Conservation (phyloP, 2,888 invertebrate species). For the Drosophila prostipennis region DNA sequence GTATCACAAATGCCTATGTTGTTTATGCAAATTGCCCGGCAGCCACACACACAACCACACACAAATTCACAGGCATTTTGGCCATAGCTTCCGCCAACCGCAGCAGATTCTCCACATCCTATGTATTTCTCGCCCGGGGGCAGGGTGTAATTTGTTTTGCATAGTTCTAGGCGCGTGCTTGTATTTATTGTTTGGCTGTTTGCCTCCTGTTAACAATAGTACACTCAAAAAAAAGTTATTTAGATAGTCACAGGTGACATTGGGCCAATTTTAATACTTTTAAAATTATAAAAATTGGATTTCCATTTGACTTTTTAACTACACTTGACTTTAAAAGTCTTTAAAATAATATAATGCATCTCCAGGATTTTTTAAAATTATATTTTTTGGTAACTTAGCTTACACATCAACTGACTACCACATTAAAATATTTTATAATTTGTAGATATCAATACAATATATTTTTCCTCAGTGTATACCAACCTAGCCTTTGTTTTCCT, state of each 20-base stretch:
- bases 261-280: not conserved
- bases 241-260: not conserved
- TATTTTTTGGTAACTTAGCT: too few species aligned
- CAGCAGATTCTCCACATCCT: slow-evolving; percentile 34
- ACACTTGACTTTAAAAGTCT: too few species aligned
- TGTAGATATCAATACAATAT: too few species aligned
- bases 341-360: too few species aligned
- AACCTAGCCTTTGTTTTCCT: slow-evolving; percentile 52
- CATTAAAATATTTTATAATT: too few species aligned
- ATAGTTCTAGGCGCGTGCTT: slow-evolving; percentile 74
- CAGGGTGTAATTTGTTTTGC: slow-evolving; percentile 65
- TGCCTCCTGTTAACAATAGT: slow-evolving; percentile 31
- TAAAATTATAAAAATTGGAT: not conserved
- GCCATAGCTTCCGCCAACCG: slow-evolving; percentile 38
- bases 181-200: slow-evolving; percentile 69
- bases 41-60: not conserved
- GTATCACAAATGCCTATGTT: slow-evolving; percentile 51
- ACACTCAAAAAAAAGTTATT: not conserved
- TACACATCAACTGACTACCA: too few species aligned
- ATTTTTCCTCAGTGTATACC: slow-evolving; percentile 1
- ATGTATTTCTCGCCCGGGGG: slow-evolving; percentile 4
- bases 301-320: not conserved
- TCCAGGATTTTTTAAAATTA: too few species aligned
- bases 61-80: slow-evolving; percentile 11
- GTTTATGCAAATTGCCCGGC: slow-evolving; percentile 65